Percentiles rank a stretch among this genome's conserved stretches.
phyloP scores from a whole-genome alignment of 2,888 invertebrate genomes.

The Thymelicus sylvestris region DNA sequence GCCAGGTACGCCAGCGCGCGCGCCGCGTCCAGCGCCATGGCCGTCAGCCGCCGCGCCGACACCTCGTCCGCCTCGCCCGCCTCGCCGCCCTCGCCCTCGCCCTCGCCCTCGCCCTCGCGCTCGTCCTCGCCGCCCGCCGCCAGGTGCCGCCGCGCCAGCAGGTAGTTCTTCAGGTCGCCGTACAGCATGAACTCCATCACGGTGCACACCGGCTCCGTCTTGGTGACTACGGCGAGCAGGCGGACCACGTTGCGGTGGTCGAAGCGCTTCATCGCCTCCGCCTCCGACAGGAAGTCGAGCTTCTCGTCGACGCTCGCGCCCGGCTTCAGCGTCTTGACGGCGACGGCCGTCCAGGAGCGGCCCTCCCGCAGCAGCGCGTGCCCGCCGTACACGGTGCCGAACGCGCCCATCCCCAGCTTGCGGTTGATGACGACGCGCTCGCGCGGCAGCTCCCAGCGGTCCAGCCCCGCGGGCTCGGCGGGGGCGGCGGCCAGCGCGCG shows the following conservation, averaged over 20 bases:
- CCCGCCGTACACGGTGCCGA: constrained; percentile 96
- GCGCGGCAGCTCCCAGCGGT: constrained; percentile 95
- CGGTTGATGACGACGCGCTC: constrained; percentile 94
- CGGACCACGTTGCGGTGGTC: constrained; percentile 95
- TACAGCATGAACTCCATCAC: constrained; percentile 98
- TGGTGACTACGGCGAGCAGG: constrained; percentile 93
- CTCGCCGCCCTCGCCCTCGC: constrained; percentile 85
- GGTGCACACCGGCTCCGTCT: constrained; percentile 94
- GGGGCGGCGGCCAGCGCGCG: constrained; percentile 60
- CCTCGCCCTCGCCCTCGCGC: constrained; percentile 87
- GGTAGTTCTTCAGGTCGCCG: constrained; percentile 95
- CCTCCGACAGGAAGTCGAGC: constrained; percentile 95
- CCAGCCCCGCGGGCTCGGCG: constrained; percentile 77
- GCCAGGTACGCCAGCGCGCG: constrained; percentile 94
- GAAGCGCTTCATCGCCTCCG: constrained; percentile 97
- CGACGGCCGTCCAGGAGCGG: constrained; percentile 90
- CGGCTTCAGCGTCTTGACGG: constrained; percentile 94
- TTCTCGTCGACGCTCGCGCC: constrained; percentile 94
- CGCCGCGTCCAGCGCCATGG: constrained; percentile 95
- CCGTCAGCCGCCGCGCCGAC: constrained; percentile 90
- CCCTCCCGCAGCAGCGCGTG: constrained; percentile 88
- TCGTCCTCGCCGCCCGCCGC: constrained; percentile 89
- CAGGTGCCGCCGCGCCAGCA: constrained; percentile 93
- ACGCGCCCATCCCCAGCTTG: constrained; percentile 94
- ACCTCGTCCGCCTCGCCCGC: constrained; percentile 89